A percentile compares a stretch with the other conserved stretches of the same genome.
phyloP scores from a whole-genome alignment of 1,140 invertebrate species.

The Colletes gigas region DNA sequence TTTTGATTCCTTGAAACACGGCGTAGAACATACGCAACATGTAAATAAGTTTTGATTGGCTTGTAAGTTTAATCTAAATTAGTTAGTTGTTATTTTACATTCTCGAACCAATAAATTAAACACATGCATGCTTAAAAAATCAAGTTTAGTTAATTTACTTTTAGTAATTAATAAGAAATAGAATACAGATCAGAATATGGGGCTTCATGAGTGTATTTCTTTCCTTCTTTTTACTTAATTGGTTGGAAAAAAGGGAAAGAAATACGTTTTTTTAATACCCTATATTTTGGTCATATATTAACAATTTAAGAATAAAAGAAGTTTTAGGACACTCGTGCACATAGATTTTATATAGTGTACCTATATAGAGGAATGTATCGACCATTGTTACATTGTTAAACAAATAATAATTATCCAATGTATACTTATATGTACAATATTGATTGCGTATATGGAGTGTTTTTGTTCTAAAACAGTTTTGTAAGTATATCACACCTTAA shows the following conservation, averaged over 20 bases:
- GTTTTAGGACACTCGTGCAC: conserved; percentile 22
- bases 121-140: conserved; percentile 20
- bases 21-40: conserved; percentile 45
- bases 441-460: conserved; percentile 47
- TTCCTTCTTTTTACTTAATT: neutral
- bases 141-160: conserved; percentile 5
- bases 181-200: conserved; percentile 19
- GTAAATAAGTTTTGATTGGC: conserved; percentile 70
- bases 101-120: conserved; percentile 48
- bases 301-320: conserved; percentile 31
- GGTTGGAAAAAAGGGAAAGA: conserved; percentile 3
- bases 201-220: neutral
- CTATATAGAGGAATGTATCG: conserved; percentile 59
- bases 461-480: conserved; percentile 32
- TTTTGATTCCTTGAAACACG: conserved; percentile 69
- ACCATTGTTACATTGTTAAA: conserved; percentile 51
- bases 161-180: conserved; percentile 16
- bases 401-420: conserved; percentile 43
- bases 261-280: neutral
- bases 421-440: conserved; percentile 56
- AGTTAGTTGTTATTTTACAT: conserved; percentile 26
- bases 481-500: conserved; percentile 31
- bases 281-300: conserved; percentile 11
- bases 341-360: conserved; percentile 25
- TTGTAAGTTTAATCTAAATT: conserved; percentile 49